A percentile compares a stretch with the other conserved stretches of the same genome.
These are phyloP conservation scores for Leptosomus discolor DNA, from an alignment of 2,113 vertebrate species.

Conservation along the genomic window DNA sequence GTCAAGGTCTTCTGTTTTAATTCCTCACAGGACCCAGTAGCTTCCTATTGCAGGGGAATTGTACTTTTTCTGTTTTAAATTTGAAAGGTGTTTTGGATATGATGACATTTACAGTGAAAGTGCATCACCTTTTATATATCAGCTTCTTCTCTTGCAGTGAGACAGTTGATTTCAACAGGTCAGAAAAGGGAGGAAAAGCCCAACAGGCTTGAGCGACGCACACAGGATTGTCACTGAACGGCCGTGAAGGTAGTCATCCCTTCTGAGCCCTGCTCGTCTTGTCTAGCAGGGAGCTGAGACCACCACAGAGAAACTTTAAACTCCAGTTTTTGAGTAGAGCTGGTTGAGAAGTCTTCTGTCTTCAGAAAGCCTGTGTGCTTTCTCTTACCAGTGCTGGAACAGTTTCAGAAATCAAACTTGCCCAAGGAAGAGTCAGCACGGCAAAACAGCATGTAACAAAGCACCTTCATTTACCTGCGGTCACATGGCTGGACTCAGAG, in stretches of 20 bases:
- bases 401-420: not conserved
- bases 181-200: not conserved
- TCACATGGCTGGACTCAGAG: fast-evolving
- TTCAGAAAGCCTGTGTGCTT: not conserved
- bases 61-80: not conserved
- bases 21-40: not conserved
- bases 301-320: fast-evolving
- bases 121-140: not conserved
- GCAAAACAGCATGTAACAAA: fast-evolving
- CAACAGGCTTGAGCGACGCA: not conserved
- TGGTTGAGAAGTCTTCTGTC: not conserved
- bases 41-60: not conserved
- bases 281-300: not conserved
- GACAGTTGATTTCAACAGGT: not conserved
- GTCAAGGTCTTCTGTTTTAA: not conserved
- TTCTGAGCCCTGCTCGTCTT: fast-evolving
- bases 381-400: not conserved
- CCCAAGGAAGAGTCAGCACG: not conserved
- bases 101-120: not conserved
- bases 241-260: not conserved
- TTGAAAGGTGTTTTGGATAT: not conserved
- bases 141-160: not conserved
- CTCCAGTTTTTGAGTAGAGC: not conserved
- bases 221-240: not conserved
- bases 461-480: not conserved